Evolutionary conservation across 2,113 vertebrate species (phyloP).

Genomic region (Zosterops hypoxanthus): DNA sequence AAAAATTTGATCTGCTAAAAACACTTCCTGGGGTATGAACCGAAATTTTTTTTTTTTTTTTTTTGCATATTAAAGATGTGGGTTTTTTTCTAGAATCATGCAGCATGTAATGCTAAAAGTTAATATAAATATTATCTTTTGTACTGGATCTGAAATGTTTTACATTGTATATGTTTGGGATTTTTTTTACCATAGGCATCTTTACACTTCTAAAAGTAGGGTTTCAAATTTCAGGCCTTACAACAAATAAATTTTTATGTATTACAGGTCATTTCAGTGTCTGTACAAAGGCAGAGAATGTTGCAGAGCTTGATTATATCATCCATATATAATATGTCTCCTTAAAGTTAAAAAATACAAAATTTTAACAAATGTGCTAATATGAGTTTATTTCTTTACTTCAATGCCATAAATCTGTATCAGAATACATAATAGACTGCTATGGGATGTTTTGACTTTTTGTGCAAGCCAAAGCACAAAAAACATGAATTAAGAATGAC

Average conservation of each 20-base stretch:
- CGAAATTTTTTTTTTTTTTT: not conserved
- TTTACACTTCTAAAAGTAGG: not conserved
- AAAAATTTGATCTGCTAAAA: not conserved
- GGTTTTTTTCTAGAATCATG: not conserved
- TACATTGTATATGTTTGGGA: rapidly evolving
- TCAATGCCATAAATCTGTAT: not conserved
- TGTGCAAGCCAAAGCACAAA: not conserved
- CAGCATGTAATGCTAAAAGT: not conserved
- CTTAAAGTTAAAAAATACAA: not conserved
- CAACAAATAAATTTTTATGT: not conserved
- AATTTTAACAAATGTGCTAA: not conserved
- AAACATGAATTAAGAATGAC: not conserved
- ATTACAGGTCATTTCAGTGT: not conserved
- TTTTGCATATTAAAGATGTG: not conserved
- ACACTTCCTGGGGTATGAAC: not conserved
- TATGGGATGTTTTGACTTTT: not conserved
- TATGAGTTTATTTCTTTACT: not conserved
- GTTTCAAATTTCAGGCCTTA: not conserved
- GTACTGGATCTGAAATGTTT: not conserved
- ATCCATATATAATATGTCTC: not conserved
- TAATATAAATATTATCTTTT: not conserved
- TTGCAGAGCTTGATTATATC: not conserved
- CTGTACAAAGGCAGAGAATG: not conserved
- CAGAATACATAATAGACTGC: not conserved
- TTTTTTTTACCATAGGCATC: not conserved